Base-by-base conservation (phyloP, 2,888 invertebrate species). In the Acanthoscelides obtectus region DNA sequence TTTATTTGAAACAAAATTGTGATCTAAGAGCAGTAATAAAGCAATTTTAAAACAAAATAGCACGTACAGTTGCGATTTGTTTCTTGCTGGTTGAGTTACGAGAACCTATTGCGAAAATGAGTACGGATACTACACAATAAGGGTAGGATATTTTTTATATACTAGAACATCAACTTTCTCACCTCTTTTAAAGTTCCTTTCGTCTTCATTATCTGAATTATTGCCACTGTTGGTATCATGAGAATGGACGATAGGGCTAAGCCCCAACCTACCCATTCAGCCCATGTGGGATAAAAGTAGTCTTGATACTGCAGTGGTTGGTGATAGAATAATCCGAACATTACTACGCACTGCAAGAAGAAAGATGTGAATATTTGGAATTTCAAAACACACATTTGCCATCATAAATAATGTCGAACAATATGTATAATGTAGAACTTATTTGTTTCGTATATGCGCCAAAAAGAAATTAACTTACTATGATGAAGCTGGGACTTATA, bases 401-500 rank as follows among this genome's bases (percentile, higher is more conserved):
- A 12, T 8, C 63, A 63, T 12, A 12, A 19, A 19, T 19, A 63
- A 63, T 63, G 63, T n/a, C n/a, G n/a, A n/a, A n/a, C n/a, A n/a
- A n/a, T n/a, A n/a, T n/a, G n/a, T n/a, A n/a, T n/a, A n/a, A n/a
- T n/a, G n/a, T n/a, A n/a, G n/a, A n/a, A n/a, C n/a, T n/a, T n/a
- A n/a, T n/a, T n/a, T n/a, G n/a, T n/a, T n/a, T n/a, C n/a, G n/a
- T n/a, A n/a, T n/a, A n/a, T n/a, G n/a, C n/a, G n/a, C n/a, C n/a
- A n/a, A n/a, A n/a, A n/a, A n/a, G n/a, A n/a, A n/a, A n/a, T n/a
- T n/a, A 12, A 87, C 91, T 89, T 87, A 94, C 94, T 81, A 93
- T 90, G 71, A 95, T 91, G 79, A 94, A 93, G 64, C 89, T 86
- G 0, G 95, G 95, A 80, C 93, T 93, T 81, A 94, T 88, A 81